Percentiles rank a stretch among this genome's conserved stretches.
Conservation (phyloP, 53 echinoderm and acorn worm genomes). For the Patiria pectinifera region DNA sequence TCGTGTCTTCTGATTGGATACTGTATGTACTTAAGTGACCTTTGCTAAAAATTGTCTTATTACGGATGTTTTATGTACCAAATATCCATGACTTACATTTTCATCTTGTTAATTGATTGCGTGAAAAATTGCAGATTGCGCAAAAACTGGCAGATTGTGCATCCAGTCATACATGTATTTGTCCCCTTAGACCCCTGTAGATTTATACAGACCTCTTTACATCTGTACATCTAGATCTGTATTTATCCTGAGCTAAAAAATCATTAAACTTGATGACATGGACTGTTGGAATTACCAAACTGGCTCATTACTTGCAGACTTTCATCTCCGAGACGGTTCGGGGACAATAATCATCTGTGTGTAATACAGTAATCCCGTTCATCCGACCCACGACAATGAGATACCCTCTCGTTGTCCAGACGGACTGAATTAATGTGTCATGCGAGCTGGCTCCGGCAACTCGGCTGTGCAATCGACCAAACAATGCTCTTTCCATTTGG, state of each 20-base stretch:
- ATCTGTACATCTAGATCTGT: neutral
- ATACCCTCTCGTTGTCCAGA: neutral
- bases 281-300: neutral
- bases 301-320: no score
- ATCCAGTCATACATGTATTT: no score
- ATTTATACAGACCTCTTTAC: no score
- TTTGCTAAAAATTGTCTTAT: no score
- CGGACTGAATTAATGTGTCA: constrained; percentile 56
- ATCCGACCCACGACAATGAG: neutral
- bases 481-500: neutral
- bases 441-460: constrained; percentile 31
- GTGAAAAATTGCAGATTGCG: no score
- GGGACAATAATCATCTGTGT: neutral
- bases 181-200: no score
- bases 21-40: no score
- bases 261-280: neutral
- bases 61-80: no score
- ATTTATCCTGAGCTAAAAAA: neutral
- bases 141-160: no score
- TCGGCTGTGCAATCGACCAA: constrained; percentile 20
- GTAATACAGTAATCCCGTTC: neutral
- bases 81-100: no score
- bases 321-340: neutral
- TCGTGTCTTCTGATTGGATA: no score
- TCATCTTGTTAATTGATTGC: no score